Evolutionary conservation across 2,113 vertebrate species (phyloP), one percentile per base, ranked within the genome.

Genomic region (Ammospiza caudacuta): DNA sequence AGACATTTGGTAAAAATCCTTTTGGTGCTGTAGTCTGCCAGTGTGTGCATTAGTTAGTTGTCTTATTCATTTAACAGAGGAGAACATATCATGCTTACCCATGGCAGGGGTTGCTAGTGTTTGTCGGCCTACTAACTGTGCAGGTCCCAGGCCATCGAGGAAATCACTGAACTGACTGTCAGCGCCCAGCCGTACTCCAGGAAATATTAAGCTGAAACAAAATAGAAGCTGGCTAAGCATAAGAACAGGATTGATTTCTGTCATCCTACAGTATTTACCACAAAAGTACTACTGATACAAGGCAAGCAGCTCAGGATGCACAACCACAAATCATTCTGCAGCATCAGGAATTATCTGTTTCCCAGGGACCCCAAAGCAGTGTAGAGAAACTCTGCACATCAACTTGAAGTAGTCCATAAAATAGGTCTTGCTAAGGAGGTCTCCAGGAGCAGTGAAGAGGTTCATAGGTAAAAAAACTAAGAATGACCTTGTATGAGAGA

Each of bases 111-210:
- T 99, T 83, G 99, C 99, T 80, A 99, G 98, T 2, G 99, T 99
- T 94, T 99, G 99, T 79, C 99, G 97, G 70, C 99, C 99, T 91
- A 99, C 99, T 86, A 99, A 97, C 96, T 99, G 99, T 43, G 99
- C 99, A 21, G 99, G 99, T 90, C 99, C 99, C 64, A 99, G 95
- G 47, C 99, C 99, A 96, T 99, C 99, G 31, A 99, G 98, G 96
- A 99, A 99, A 97, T 99, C 99, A 79, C 99, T 99, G 95, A 99
- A 99, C 89, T 99, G 99, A 97, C 99, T 99, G 97, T 99, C 99
- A 74, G 99, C 99, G 5, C 99, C 99, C 89, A 99, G 97, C 62
- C 99, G 98, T 90, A 99, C 99, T 93, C 99, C 99, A 92, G 99
- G 98, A 97, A 99, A 99, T 98, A 99, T 99, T 95, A 99, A 97